Evolutionary conservation across 2,797 vertebrate genomes (phyloP).

Genomic region (Telmatherina bonti): DNA sequence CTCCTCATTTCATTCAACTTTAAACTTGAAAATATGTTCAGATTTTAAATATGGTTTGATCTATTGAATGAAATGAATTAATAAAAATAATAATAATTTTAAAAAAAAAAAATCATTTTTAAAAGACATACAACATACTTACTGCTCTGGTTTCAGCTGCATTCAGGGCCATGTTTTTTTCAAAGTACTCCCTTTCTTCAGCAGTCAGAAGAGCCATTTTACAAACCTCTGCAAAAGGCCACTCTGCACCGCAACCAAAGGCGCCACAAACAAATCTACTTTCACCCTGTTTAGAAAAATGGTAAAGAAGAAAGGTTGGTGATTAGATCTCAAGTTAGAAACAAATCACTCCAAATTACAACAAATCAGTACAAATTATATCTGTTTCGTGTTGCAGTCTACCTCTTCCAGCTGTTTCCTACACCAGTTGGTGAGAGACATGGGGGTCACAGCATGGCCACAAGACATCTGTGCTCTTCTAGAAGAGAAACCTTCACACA

Average conservation of each 20-base stretch:
- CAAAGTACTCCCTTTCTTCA: slow-evolving; percentile 66
- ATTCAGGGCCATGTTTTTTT: slow-evolving; percentile 39
- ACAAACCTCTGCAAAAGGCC: slow-evolving; percentile 67
- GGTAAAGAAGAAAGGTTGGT: not conserved
- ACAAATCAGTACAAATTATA: not conserved
- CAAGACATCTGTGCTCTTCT: slow-evolving; percentile 74
- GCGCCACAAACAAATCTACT: slow-evolving; percentile 69
- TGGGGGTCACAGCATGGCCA: slow-evolving; percentile 69
- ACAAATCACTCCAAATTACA: too few species aligned
- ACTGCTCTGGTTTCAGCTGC: slow-evolving; percentile 53
- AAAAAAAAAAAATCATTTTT: too few species aligned
- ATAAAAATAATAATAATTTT: too few species aligned
- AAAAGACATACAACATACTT: slow-evolving; percentile 35
- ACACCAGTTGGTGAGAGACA: slow-evolving; percentile 68
- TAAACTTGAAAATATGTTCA: too few species aligned
- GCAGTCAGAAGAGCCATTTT: slow-evolving; percentile 67
- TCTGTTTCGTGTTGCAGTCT: not conserved
- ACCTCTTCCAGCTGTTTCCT: slow-evolving; percentile 60
- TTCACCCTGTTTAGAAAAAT: slow-evolving; percentile 45
- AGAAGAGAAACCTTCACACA: slow-evolving; percentile 14
- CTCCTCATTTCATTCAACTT: too few species aligned
- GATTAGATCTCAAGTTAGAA: not conserved
- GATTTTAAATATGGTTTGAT: too few species aligned
- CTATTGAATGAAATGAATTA: too few species aligned
- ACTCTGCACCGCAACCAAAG: slow-evolving; percentile 44